Conservation (phyloP, 2,888 invertebrate species). For the Saturnia pavonia region DNA sequence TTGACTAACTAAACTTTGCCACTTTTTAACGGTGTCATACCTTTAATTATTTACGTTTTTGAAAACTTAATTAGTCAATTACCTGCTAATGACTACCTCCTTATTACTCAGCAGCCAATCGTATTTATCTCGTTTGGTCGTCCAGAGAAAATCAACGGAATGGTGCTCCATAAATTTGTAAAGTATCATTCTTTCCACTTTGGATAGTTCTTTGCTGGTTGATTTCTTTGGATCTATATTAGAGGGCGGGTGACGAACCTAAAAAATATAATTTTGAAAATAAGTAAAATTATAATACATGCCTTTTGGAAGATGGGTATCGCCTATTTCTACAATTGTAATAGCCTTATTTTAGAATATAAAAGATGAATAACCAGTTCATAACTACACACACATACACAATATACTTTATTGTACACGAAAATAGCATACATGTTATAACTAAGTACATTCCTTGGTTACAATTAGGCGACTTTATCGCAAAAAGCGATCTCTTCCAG, state of each 20-base stretch:
- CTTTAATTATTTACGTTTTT: neutral
- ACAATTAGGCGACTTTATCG: too few species aligned
- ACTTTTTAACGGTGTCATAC: neutral
- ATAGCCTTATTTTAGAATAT: too few species aligned
- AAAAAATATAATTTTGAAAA: constrained; percentile 18
- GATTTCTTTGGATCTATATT: constrained; percentile 68
- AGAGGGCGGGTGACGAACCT: constrained; percentile 69
- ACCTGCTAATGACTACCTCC: constrained; percentile 79
- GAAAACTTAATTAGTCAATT: constrained; percentile 23
- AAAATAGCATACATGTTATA: too few species aligned
- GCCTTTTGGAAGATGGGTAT: too few species aligned
- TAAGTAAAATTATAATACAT: too few species aligned
- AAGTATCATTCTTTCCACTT: constrained; percentile 86
- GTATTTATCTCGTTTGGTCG: constrained; percentile 90
- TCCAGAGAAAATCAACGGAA: constrained; percentile 94
- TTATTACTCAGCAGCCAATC: constrained; percentile 85
- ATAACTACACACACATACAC: too few species aligned
- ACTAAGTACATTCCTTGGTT: too few species aligned
- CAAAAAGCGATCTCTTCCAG: too few species aligned
- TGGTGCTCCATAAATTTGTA: constrained; percentile 90
- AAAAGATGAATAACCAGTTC: too few species aligned
- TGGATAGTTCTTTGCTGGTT: constrained; percentile 78
- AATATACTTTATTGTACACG: too few species aligned
- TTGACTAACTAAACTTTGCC: neutral
- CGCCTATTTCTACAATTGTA: too few species aligned